Evolutionary conservation across 2,113 vertebrate species (phyloP).

Genomic region (Sinocyclocheilus anophthalmus): DNA sequence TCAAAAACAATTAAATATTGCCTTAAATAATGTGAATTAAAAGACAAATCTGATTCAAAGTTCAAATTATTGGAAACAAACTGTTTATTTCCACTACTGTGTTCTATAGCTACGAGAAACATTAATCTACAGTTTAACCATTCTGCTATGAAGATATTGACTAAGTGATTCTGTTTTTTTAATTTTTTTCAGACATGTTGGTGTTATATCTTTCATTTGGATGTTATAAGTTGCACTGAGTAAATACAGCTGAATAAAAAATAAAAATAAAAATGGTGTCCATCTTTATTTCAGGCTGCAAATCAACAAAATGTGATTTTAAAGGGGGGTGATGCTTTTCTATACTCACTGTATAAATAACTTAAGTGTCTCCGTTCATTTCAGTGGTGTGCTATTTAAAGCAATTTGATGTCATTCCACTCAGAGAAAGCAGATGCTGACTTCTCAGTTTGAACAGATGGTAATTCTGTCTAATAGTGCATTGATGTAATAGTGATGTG

Average conservation of each 20-base stretch:
- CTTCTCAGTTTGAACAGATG: slow-evolving; percentile 87
- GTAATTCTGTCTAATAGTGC: slow-evolving; percentile 89
- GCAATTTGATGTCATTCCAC: slow-evolving; percentile 54
- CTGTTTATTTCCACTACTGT: slow-evolving; percentile 1
- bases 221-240: too few relatives aligned
- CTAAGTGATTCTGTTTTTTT: too few relatives aligned
- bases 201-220: too few relatives aligned
- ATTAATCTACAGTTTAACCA: slow-evolving; percentile 4
- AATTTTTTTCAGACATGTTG: too few relatives aligned
- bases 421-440: slow-evolving; percentile 84
- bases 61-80: slow-evolving; percentile 8
- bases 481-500: slow-evolving; percentile 89
- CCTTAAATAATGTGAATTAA: slow-evolving; percentile 23
- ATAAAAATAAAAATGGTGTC: too few relatives aligned
- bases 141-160: slow-evolving; percentile 2
- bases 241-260: too few relatives aligned
- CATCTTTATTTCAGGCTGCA: too few relatives aligned
- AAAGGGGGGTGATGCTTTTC: too few relatives aligned
- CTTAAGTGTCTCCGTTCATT: slow-evolving; percentile 45
- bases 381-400: slow-evolving; percentile 48
- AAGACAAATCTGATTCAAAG: background rate
- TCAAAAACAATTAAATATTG: slow-evolving; percentile 41
- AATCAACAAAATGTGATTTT: too few relatives aligned
- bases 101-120: slow-evolving; percentile 10
- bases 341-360: slow-evolving; percentile 29